Conservation (phyloP, 2,888 invertebrate genomes). For the Sesia bembeciformis region DNA sequence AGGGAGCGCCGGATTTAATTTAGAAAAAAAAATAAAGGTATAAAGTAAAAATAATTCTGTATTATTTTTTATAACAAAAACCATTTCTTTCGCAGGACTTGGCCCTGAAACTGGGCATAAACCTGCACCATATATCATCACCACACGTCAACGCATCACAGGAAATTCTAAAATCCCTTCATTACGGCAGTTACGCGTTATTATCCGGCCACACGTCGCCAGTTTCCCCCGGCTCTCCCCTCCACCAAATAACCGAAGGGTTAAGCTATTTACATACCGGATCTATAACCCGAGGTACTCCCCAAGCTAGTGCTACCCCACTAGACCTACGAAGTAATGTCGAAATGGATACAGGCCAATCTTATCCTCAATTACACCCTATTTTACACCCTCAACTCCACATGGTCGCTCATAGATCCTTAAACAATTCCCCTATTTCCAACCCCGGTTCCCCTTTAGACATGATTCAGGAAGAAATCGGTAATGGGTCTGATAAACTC, state of each 20-base stretch:
- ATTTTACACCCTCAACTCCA: constrained; percentile 57
- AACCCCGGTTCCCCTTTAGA: constrained; percentile 81
- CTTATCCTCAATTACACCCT: constrained; percentile 51
- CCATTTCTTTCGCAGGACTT: constrained; percentile 37
- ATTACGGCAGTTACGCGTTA: constrained; percentile 38
- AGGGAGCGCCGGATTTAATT: too few species aligned
- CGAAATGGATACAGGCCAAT: constrained; percentile 66
- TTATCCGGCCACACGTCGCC: constrained; percentile 38
- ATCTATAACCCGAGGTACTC: constrained; percentile 78
- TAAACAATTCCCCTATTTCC: constrained; percentile 77
- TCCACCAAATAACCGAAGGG: constrained; percentile 80
- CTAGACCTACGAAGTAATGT: constrained; percentile 67
- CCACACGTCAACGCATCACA: constrained; percentile 43
- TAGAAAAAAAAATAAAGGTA: too few species aligned
- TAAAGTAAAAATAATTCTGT: too few species aligned
- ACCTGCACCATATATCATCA: constrained; percentile 47
- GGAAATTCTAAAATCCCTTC: constrained; percentile 38
- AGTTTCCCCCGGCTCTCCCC: constrained; percentile 56
- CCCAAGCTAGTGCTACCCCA: constrained; percentile 73
- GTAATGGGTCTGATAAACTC: constrained; percentile 46
- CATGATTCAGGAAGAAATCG: constrained; percentile 82
- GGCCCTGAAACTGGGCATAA: constrained; percentile 70
- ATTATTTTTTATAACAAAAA: not conserved
- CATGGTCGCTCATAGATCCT: constrained; percentile 65
- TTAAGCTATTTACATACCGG: constrained; percentile 85